phyloP scores from a whole-genome alignment of 2,113 vertebrate genomes.

The Microtus oregoni region DNA sequence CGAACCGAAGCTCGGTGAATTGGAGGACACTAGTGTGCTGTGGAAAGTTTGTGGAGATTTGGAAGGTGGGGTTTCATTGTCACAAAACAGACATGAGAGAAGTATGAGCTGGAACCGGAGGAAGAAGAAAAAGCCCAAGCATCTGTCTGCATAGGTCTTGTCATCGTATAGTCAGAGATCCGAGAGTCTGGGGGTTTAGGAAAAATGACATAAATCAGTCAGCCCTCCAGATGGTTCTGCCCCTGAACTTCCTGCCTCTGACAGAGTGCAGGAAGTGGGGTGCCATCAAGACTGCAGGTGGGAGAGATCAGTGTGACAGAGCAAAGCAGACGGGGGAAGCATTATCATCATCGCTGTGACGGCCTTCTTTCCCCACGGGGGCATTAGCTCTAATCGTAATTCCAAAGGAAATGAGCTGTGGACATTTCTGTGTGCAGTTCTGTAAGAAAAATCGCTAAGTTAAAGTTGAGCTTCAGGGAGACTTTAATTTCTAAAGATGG shows the following conservation, averaged over 20 bases:
- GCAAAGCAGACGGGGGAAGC: background rate
- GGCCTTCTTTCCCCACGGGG: background rate
- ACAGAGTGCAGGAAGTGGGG: conserved; percentile 55
- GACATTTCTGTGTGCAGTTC: background rate
- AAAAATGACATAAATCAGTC: conserved; percentile 48
- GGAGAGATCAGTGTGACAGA: background rate
- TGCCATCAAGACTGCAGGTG: background rate
- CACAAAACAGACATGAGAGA: background rate
- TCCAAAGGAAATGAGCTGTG: conserved; percentile 30
- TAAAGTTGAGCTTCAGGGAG: background rate
- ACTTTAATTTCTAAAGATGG: background rate
- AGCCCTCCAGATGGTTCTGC: background rate
- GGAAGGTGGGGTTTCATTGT: background rate
- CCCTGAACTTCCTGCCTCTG: conserved; percentile 19
- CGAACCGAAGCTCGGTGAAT: background rate
- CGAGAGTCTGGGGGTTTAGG: conserved; percentile 16
- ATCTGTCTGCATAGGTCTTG: background rate
- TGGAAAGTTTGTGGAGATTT: background rate
- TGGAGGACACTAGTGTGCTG: background rate
- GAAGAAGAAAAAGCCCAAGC: background rate
- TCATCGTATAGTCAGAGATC: background rate
- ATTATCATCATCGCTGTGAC: background rate
- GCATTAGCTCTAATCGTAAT: background rate
- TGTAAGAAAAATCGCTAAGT: background rate
- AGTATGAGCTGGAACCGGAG: background rate